These are phyloP conservation scores for Stenchaetothrips biformis DNA, from an alignment of 2,888 invertebrate species.

Conservation along the genomic window DNA sequence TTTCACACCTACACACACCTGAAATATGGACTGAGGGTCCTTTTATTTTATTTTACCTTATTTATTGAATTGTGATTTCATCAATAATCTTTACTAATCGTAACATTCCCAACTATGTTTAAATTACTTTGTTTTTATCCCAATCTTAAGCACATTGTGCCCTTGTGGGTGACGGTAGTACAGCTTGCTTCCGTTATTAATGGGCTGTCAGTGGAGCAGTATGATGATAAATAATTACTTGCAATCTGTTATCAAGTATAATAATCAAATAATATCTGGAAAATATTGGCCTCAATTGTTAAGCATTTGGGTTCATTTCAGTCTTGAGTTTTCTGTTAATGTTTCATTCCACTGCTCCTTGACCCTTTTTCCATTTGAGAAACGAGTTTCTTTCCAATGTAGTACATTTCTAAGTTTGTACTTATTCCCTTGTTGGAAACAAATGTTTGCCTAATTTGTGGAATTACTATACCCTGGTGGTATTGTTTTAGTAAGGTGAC, in stretches of 20 bases:
- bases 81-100: conserved; percentile 24
- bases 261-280: too few species aligned
- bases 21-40: conserved; percentile 24
- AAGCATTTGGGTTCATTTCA: too few species aligned
- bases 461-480: conserved; percentile 11
- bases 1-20: background rate
- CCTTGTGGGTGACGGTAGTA: background rate
- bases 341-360: background rate
- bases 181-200: background rate
- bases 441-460: background rate
- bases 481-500: background rate
- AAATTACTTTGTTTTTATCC: background rate
- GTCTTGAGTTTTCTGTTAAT: background rate
- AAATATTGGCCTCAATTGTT: too few species aligned
- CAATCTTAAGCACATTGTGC: background rate
- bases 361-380: background rate
- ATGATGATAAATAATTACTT: background rate
- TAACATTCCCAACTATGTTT: conserved; percentile 1
- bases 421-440: conserved; percentile 8
- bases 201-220: conserved; percentile 9
- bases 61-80: conserved; percentile 24
- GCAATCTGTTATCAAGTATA: background rate
- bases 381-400: background rate
- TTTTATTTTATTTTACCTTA: conserved; percentile 19
- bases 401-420: conserved; percentile 10